These are phyloP conservation scores for Dipus sagitta DNA, from an alignment of 2,797 vertebrate genomes.

Conservation along the genomic window DNA sequence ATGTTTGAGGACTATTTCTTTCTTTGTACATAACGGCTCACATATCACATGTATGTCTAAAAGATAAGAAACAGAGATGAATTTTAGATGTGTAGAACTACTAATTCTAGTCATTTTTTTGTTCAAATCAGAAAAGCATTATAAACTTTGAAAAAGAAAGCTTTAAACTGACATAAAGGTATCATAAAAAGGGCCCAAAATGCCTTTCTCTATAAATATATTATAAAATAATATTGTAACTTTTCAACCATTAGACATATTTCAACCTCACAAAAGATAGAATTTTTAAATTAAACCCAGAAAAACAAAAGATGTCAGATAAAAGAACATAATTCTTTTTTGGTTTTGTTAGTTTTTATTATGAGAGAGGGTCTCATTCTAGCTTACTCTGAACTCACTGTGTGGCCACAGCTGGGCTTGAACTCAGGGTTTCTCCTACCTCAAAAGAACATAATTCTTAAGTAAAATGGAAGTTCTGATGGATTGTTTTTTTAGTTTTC, in stretches of 20 bases:
- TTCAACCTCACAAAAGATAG: not conserved
- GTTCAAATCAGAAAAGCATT: not conserved
- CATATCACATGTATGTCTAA: not conserved
- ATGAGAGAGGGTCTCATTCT: no score
- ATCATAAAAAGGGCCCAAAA: not conserved
- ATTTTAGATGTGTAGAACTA: not conserved
- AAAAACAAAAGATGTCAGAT: not conserved
- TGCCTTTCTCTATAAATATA: not conserved
- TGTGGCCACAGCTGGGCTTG: no score
- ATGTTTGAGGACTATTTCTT: not conserved
- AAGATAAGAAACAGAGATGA: not conserved
- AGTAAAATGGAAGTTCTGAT: not conserved
- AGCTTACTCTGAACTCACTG: no score
- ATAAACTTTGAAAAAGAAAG: not conserved
- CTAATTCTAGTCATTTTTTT: not conserved
- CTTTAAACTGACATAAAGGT: not conserved
- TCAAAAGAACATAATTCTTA: not conserved
- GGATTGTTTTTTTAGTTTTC: not conserved
- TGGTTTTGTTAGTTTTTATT: no score
- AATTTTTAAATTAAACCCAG: slow-evolving; percentile 10
- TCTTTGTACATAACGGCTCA: not conserved
- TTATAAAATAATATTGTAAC: not conserved
- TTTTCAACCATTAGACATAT: not conserved
- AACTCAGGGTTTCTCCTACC: no score
- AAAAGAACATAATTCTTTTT: not conserved